Percentiles rank a stretch among this genome's conserved stretches.
Conservation (phyloP, 2,113 vertebrate genomes). For the Haemorhous mexicanus region DNA sequence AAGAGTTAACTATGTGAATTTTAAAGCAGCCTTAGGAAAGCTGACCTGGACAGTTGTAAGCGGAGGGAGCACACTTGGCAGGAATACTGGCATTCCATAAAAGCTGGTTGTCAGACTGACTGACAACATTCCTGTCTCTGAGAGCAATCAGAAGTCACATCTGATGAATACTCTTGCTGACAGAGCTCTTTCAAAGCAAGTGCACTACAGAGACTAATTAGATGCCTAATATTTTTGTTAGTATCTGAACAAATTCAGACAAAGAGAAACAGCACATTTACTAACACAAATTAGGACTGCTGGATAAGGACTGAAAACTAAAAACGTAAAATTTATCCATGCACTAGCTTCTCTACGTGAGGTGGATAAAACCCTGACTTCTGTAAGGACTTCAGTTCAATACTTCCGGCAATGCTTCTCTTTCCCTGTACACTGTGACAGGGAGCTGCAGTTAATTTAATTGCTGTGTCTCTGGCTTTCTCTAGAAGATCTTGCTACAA, state of each 20-base stretch:
- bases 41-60: not conserved
- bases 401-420: not conserved
- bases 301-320: not conserved
- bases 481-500: not conserved
- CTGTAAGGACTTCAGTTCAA: not conserved
- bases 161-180: conserved; percentile 12
- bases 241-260: not conserved
- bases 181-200: not conserved
- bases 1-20: not conserved
- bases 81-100: not conserved
- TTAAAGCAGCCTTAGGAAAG: conserved; percentile 18
- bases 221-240: not conserved
- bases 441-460: not conserved
- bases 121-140: conserved; percentile 12
- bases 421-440: not conserved
- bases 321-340: not conserved
- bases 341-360: not conserved
- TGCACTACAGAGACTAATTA: not conserved
- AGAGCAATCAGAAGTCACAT: not conserved
- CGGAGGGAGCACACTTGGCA: conserved; percentile 5
- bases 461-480: not conserved
- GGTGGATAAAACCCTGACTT: not conserved
- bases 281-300: not conserved
- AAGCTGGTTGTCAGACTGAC: conserved; percentile 6
- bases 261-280: not conserved